These are phyloP conservation scores for Ridgeia piscesae DNA, from an alignment of 1,140 invertebrate genomes.

Conservation along the genomic window DNA sequence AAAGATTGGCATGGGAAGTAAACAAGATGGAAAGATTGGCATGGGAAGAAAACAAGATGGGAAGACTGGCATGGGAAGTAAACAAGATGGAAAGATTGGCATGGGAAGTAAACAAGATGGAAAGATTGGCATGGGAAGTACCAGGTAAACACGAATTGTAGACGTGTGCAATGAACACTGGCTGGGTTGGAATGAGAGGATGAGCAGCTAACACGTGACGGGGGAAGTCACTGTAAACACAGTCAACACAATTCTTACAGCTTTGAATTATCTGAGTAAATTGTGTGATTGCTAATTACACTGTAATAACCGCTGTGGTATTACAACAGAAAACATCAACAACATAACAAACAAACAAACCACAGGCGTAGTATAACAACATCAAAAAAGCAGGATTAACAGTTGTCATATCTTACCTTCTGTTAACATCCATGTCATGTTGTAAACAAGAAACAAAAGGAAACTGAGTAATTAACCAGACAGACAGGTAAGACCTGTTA, in stretches of 20 bases:
- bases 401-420: background rate
- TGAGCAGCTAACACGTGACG: background rate
- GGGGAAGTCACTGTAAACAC: background rate
- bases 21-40: too few species aligned
- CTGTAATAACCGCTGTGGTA: background rate
- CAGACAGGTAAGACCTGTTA: background rate
- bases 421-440: background rate
- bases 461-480: background rate
- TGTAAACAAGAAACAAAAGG: background rate
- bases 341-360: background rate
- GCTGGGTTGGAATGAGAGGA: background rate
- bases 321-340: background rate
- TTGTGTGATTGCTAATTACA: background rate
- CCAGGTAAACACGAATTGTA: background rate
- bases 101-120: background rate
- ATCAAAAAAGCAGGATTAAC: background rate
- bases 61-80: background rate
- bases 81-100: background rate
- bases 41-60: background rate
- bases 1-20: background rate
- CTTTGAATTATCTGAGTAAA: background rate
- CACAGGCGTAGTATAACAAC: background rate
- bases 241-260: background rate
- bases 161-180: background rate
- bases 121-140: background rate